phyloP scores from a whole-genome alignment of 2,888 invertebrate genomes.

The Sclerodermus sp. region DNA sequence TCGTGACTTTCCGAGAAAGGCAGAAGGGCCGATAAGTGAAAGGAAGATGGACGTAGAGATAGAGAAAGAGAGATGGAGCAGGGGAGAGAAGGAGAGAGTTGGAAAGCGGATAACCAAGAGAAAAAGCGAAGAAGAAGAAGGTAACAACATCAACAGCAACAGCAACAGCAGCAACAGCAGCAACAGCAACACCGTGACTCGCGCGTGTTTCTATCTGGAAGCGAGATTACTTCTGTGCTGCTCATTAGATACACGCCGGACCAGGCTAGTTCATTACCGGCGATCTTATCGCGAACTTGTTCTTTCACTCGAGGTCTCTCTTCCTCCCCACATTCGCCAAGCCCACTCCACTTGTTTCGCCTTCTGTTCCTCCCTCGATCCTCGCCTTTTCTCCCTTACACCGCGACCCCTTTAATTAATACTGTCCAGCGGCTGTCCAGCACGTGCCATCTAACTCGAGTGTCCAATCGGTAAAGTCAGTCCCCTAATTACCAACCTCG shows the following conservation, averaged over 20 bases:
- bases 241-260: conserved; percentile 45
- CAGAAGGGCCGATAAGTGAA: no score
- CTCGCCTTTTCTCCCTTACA: not conserved
- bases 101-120: conserved; percentile 1
- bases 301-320: conserved; percentile 19
- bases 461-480: no score
- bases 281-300: conserved; percentile 48
- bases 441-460: no score
- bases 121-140: conserved; percentile 2
- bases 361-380: conserved; percentile 2
- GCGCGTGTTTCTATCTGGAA: conserved; percentile 25
- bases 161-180: no score
- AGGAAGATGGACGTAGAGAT: not conserved
- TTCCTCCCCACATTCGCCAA: conserved; percentile 20
- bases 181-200: conserved; percentile 14
- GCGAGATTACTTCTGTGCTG: conserved; percentile 33
- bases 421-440: no score
- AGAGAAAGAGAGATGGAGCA: not conserved
- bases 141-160: no score
- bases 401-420: no score
- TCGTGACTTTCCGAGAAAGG: no score
- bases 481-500: no score
- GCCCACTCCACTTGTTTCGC: conserved; percentile 9
- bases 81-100: conserved; percentile 1
- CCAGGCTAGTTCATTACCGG: conserved; percentile 48